Evolutionary conservation across 2,797 vertebrate species (phyloP).

Genomic region (Gadopsis bispinosus): DNA sequence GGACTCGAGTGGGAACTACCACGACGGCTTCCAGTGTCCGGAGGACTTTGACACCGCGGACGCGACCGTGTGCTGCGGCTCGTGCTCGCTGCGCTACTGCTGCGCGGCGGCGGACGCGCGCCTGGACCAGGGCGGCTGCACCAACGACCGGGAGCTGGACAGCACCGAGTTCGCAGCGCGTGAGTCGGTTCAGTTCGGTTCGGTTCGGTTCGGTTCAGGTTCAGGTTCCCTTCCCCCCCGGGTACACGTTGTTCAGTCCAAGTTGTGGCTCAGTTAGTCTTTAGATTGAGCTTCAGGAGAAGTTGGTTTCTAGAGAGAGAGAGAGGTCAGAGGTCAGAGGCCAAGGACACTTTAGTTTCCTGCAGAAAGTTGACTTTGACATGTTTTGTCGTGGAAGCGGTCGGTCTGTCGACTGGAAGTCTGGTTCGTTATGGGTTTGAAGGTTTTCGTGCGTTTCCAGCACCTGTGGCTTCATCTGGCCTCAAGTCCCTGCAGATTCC

Average conservation of each 20-base stretch:
- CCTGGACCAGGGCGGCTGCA: slow-evolving; percentile 94
- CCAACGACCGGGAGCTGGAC: slow-evolving; percentile 90
- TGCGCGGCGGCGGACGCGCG: slow-evolving; percentile 93
- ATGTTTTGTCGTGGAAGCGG: too few relatives aligned
- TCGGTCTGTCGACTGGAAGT: too few relatives aligned
- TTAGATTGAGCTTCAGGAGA: background rate
- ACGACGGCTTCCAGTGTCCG: slow-evolving; percentile 96
- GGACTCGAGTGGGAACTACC: slow-evolving; percentile 90
- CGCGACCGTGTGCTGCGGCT: slow-evolving; percentile 96
- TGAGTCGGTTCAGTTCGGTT: slow-evolving; percentile 74
- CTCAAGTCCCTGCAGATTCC: slow-evolving; percentile 31
- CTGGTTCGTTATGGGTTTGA: too few relatives aligned
- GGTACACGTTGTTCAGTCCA: background rate
- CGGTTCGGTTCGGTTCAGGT: too few relatives aligned
- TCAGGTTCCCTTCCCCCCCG: too few relatives aligned
- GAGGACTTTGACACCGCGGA: slow-evolving; percentile 94
- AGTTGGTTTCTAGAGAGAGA: background rate
- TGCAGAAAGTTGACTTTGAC: too few relatives aligned
- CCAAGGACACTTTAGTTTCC: background rate
- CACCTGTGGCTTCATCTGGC: slow-evolving; percentile 31
- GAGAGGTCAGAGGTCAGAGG: slow-evolving; percentile 69
- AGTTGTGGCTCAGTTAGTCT: background rate
- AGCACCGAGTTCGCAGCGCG: slow-evolving; percentile 89
- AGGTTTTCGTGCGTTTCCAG: slow-evolving; percentile 11
- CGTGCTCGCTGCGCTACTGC: slow-evolving; percentile 94